Base-by-base conservation (phyloP, 2,888 invertebrate species). In the Peribatodes rhomboidaria region DNA sequence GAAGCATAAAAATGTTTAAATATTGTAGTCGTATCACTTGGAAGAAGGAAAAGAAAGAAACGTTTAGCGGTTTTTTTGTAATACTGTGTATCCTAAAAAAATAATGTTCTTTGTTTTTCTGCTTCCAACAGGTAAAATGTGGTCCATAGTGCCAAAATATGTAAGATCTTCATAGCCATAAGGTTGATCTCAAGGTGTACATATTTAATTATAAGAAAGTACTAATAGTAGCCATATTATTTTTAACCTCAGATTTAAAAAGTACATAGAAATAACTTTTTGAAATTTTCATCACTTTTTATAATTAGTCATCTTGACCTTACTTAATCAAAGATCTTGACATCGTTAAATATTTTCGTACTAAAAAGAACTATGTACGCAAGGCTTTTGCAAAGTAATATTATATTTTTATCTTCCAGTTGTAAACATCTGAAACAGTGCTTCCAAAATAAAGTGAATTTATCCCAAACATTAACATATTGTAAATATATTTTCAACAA, bases 181-280 rank as follows among this genome's bases (percentile, higher is more conserved):
- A 92, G 88, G 87, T 89, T 87, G 92, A 93, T 93, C 92, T 93
- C 92, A 93, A 85, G 83, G 60, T 92, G 91, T 92, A 92, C 83
- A 90, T 92, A 89, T 70, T 71, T 47, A 49, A 53, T 67, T 66
- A 61, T 71, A 64, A 72, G 74, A 60, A 62, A 65, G 64, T 66
- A 47, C 55, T 46, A n/a, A n/a, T 69, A 47, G 52, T 65, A 69
- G 58, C 62, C 49, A 65, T 67, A 64, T 67, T 67, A 65, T 70
- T 37, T 49, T 59, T 35, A 55, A 2, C 10, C 22, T 14, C 41
- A 41, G 41, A 42, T 8, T 16, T n/a, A 8, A 35, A 13, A 50
- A 37, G 50, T 50, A 49, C 47, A 31, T 9, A 14, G 14, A 16
- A 31, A 31, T 20, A 44, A n/a, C n/a, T n/a, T n/a, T n/a, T n/a